These are phyloP conservation scores for Numida meleagris DNA, from an alignment of 2,113 vertebrate species.

Conservation along the genomic window DNA sequence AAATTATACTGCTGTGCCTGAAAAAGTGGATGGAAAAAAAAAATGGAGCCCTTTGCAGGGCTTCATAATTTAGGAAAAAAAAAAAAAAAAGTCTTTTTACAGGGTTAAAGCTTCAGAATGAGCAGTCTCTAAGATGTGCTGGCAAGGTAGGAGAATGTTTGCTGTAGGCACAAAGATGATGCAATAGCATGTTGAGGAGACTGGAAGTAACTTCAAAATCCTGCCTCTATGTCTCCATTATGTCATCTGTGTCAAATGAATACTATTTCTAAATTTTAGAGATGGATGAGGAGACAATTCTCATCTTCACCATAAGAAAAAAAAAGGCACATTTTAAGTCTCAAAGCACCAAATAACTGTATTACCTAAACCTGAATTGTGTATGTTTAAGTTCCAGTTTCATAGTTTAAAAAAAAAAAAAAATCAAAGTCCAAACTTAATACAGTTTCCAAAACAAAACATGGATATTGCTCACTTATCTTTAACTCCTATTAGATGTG, in stretches of 20 bases:
- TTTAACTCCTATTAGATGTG: background rate
- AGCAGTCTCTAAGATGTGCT: background rate
- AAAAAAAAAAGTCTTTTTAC: background rate
- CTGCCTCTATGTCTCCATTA: background rate
- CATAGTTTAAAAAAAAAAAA: background rate
- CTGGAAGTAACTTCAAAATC: background rate
- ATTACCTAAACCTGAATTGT: background rate
- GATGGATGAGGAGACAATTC: background rate
- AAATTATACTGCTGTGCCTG: background rate
- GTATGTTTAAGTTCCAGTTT: accelerated
- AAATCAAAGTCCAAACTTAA: background rate
- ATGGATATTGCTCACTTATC: background rate
- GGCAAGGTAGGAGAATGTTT: background rate
- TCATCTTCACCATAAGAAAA: background rate
- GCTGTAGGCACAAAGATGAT: background rate
- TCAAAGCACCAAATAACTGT: background rate
- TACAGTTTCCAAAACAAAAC: background rate
- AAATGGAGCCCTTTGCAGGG: background rate
- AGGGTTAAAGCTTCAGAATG: background rate
- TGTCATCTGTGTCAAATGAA: background rate
- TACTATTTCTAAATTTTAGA: background rate
- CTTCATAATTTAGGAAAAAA: background rate
- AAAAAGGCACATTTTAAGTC: background rate
- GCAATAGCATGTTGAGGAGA: background rate
- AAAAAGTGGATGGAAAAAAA: background rate